Base-by-base conservation (phyloP, 2,888 invertebrate genomes). In the Drosophila fungiperda region DNA sequence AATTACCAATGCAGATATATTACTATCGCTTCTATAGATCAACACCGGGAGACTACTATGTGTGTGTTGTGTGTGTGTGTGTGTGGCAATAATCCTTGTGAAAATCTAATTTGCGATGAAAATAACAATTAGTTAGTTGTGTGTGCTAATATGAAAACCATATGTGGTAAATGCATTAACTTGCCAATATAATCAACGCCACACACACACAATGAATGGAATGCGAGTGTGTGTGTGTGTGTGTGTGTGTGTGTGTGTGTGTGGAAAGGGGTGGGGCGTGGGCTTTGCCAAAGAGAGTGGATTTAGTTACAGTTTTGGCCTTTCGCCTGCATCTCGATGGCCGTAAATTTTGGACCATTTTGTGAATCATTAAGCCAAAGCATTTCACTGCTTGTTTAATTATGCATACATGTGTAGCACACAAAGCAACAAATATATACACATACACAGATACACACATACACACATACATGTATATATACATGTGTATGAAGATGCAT, bases 351-450 rank as follows among this genome's bases (percentile, higher is more conserved):
- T 69, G 70, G 60, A 71, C 84, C 80, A 80, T 90, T 86, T 86
- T 86, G 85, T 76, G 89, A 86, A 86, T 90, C 85, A 86, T 86
- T 90, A 90, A 83, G 84, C 90, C 73, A 86, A 89, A 86, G 82
- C 83, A 89, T 86, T 86, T 78, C 80, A 89, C 89, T 68, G 89
- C 85, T 80, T 86, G 85, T 86, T 90, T 83, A 90, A 86, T 90
- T 86, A 86, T 90, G 85, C 89, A 80, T 80, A 83, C 75, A 83
- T 73, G 60, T 73, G 69, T 77, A 71, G 58, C 40, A 62, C 20
- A 57, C 65, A 57, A 23, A 65, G 42, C 61, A 58, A 64, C 55
- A 61, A 11, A 53, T 32, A 54, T 64, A 63, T 59, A 63, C 9
- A 60, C 50, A 63, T 64, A 62, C 66, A 68, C 53, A 23, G 49